These are phyloP conservation scores for Diglossa brunneiventris DNA, from an alignment of 2,113 vertebrate species.

Conservation along the genomic window DNA sequence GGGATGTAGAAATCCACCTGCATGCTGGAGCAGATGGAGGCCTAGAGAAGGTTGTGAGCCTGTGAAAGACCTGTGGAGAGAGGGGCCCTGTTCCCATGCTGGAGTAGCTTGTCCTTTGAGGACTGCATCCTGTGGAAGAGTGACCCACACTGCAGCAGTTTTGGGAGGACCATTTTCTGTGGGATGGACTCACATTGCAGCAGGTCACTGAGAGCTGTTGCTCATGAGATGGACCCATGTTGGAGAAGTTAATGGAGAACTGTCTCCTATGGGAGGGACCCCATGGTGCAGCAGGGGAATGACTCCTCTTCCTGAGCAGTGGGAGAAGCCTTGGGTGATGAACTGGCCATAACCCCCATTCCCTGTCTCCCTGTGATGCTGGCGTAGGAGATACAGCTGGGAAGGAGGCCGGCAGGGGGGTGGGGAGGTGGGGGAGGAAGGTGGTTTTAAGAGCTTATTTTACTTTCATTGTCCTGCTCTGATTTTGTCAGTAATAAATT, in stretches of 20 bases:
- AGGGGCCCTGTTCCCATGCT: not conserved
- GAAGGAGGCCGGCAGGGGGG: not conserved
- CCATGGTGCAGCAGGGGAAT: accelerated
- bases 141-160: not conserved
- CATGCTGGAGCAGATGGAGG: not conserved
- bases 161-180: accelerated
- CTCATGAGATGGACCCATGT: accelerated
- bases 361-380: accelerated
- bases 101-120: not conserved
- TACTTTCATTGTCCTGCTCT: not conserved
- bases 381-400: not conserved
- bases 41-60: not conserved
- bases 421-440: not conserved
- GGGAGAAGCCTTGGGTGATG: not conserved
- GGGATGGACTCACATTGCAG: not conserved
- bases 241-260: not conserved
- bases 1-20: not conserved
- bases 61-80: accelerated
- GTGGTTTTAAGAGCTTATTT: not conserved
- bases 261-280: accelerated
- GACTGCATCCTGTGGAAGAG: not conserved
- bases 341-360: not conserved
- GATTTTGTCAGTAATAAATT: not conserved
- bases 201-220: not conserved
- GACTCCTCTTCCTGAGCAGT: not conserved